Percentiles rank a stretch among this genome's conserved stretches.
These are phyloP conservation scores for Macropus fuliginosus DNA, from an alignment of 2,797 vertebrate genomes.

Conservation along the genomic window DNA sequence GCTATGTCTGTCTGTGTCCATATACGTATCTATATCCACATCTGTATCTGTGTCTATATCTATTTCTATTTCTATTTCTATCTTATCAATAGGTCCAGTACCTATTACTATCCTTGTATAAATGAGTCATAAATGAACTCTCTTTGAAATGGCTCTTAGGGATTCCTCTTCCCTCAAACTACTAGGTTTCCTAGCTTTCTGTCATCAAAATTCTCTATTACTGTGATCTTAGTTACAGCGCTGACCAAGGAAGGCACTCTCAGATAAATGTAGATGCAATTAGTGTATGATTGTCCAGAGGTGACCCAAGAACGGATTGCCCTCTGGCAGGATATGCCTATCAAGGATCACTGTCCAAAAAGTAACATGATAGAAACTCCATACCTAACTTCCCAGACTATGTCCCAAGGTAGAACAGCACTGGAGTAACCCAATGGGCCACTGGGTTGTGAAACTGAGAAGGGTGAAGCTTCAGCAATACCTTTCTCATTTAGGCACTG, in stretches of 20 bases:
- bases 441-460: not conserved
- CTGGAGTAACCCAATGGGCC: not conserved
- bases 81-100: not conserved
- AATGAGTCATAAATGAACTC: not conserved
- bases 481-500: not conserved
- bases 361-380: not conserved
- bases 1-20: not conserved
- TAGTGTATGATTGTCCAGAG: not conserved
- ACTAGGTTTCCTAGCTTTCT: not conserved
- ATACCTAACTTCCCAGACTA: not conserved
- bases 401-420: not conserved
- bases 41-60: not conserved
- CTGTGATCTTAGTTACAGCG: not conserved
- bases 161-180: not conserved
- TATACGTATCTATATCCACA: too few species aligned
- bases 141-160: not conserved
- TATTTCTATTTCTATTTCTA: not conserved
- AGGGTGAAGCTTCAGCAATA: not conserved
- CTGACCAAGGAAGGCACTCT: not conserved
- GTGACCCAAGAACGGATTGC: not conserved
- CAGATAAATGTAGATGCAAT: not conserved
- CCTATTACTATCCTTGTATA: not conserved
- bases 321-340: not conserved
- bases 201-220: not conserved
- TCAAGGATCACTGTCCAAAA: not conserved